Conservation (phyloP, 1,140 invertebrate genomes). For the Dryas iulia region DNA sequence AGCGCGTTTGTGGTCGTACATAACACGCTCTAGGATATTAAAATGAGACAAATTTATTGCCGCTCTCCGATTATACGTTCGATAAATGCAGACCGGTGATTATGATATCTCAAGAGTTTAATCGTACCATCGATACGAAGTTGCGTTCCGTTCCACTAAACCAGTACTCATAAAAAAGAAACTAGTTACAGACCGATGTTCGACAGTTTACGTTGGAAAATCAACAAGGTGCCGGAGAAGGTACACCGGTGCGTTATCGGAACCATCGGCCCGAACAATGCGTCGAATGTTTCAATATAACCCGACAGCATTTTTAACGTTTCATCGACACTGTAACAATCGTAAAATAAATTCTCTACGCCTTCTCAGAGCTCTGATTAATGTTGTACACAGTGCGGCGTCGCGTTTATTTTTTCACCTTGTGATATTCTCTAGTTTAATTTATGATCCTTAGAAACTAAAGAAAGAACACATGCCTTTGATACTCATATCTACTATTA, state of each 20-base stretch:
- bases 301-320: constrained; percentile 78
- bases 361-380: constrained; percentile 76
- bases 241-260: constrained; percentile 69
- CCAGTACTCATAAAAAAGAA: constrained; percentile 78
- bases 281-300: constrained; percentile 76
- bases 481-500: constrained; percentile 27
- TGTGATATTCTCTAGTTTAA: constrained; percentile 67
- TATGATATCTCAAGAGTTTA: constrained; percentile 76
- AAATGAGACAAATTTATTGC: constrained; percentile 79
- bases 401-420: constrained; percentile 71
- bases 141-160: constrained; percentile 69
- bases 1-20: constrained; percentile 55
- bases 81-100: constrained; percentile 78
- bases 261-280: constrained; percentile 72
- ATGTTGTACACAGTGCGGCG: constrained; percentile 70
- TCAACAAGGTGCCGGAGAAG: constrained; percentile 67
- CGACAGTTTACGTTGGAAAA: constrained; percentile 74
- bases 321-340: constrained; percentile 77
- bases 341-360: constrained; percentile 79
- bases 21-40: constrained; percentile 74
- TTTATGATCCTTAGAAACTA: constrained; percentile 55
- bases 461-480: constrained; percentile 25
- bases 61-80: constrained; percentile 72
- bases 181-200: constrained; percentile 62
- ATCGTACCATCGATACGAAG: constrained; percentile 73